Percentiles rank a stretch among this genome's conserved stretches.
Evolutionary conservation across 2,888 invertebrate genomes (phyloP).

Genomic region (Leptinotarsa rubiginosa): DNA sequence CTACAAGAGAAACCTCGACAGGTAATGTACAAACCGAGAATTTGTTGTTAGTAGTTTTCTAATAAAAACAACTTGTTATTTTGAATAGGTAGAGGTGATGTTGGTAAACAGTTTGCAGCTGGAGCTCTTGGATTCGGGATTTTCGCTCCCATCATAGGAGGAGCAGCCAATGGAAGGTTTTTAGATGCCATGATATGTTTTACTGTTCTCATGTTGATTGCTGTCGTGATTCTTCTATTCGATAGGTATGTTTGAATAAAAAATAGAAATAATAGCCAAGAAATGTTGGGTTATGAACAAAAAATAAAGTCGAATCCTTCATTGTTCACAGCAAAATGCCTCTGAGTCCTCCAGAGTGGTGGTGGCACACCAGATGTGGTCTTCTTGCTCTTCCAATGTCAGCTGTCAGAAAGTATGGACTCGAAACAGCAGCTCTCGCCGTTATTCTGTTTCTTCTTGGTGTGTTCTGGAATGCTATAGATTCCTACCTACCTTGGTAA

Average conservation of each 20-base stretch:
- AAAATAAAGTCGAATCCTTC: not conserved
- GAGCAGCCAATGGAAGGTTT: slow-evolving; percentile 64
- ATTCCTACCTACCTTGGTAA: slow-evolving; percentile 81
- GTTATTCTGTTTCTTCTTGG: slow-evolving; percentile 79
- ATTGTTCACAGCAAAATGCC: slow-evolving; percentile 74
- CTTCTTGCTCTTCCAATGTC: slow-evolving; percentile 84
- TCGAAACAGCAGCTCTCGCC: slow-evolving; percentile 78
- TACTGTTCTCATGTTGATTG: slow-evolving; percentile 72
- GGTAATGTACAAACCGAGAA: slow-evolving; percentile 56
- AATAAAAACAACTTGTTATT: no score
- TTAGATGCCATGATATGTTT: slow-evolving; percentile 70
- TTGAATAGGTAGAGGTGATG: slow-evolving; percentile 74
- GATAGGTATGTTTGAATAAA: slow-evolving; percentile 66
- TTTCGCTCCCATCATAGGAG: slow-evolving; percentile 73
- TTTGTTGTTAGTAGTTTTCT: not conserved
- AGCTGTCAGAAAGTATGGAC: slow-evolving; percentile 79
- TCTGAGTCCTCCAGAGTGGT: slow-evolving; percentile 85
- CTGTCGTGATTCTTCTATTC: slow-evolving; percentile 71
- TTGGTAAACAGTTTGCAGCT: slow-evolving; percentile 81
- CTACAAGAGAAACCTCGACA: slow-evolving; percentile 83
- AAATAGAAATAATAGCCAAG: not conserved
- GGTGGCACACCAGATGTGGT: slow-evolving; percentile 87
- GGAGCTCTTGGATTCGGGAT: slow-evolving; percentile 81
- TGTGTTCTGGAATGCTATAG: slow-evolving; percentile 83
- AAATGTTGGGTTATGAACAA: not conserved